Conservation (phyloP, 2,797 vertebrate genomes). For the Eupleurogrammus muticus region DNA sequence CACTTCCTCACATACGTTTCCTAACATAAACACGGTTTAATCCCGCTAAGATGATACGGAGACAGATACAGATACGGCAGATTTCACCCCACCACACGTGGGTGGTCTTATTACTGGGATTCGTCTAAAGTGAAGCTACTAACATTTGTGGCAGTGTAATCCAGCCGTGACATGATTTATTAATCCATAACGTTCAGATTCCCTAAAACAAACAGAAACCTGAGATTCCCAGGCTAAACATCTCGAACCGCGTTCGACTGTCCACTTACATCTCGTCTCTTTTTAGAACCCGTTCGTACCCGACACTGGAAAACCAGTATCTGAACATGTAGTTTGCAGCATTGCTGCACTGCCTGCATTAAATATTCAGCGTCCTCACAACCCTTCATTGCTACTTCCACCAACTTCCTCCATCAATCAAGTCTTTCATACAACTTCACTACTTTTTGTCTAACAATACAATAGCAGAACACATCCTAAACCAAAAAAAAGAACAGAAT, state of each 20-base stretch:
- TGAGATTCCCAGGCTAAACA: background rate
- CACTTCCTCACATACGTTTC: background rate
- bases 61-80: conserved; percentile 2
- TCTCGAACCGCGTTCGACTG: background rate
- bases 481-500: background rate
- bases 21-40: conserved; percentile 1
- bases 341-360: background rate
- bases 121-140: background rate
- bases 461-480: background rate
- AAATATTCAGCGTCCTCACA: background rate
- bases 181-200: background rate
- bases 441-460: background rate
- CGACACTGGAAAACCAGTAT: background rate
- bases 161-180: background rate
- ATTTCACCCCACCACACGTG: background rate
- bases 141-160: background rate
- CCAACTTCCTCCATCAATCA: background rate
- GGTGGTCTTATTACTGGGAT: background rate
- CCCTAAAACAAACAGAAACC: conserved; percentile 2
- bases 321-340: background rate
- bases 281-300: background rate
- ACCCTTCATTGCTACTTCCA: background rate
- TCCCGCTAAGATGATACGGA: background rate
- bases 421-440: conserved; percentile 8
- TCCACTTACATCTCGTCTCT: background rate